Conservation (phyloP, 2,888 invertebrate genomes). For the Bombylius major region DNA sequence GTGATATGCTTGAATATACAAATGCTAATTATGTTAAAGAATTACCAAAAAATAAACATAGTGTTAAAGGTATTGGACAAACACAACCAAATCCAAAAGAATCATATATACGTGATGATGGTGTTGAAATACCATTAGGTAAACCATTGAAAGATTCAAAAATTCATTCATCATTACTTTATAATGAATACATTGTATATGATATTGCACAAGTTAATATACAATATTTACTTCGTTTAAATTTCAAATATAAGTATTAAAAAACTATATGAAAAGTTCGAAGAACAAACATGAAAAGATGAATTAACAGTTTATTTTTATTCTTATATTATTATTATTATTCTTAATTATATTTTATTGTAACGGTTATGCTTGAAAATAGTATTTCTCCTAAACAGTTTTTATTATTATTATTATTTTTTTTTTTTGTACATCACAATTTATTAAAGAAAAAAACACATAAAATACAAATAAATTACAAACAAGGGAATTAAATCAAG, state of each 20-base stretch:
- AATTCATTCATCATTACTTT: conserved; percentile 49
- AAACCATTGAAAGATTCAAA: conserved; percentile 40
- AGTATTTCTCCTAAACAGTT: too few species aligned
- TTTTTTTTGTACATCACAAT: too few species aligned
- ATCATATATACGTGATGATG: conserved; percentile 45
- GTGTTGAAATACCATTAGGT: conserved; percentile 68
- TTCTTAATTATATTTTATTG: too few species aligned
- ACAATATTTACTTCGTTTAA: conserved; percentile 73
- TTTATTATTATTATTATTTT: too few species aligned
- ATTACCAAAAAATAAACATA: conserved; percentile 72
- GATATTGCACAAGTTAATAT: conserved; percentile 88
- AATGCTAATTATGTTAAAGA: conserved; percentile 61
- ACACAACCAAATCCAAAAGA: conserved; percentile 70
- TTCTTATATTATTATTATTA: too few species aligned
- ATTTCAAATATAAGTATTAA: conserved; percentile 65
- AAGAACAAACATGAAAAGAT: too few species aligned
- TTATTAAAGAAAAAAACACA: too few species aligned
- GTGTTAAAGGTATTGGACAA: conserved; percentile 74
- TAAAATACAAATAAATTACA: too few species aligned
- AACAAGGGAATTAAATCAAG: too few species aligned
- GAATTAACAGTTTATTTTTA: too few species aligned
- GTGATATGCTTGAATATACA: conserved; percentile 72
- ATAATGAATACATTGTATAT: conserved; percentile 96
- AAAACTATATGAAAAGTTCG: not conserved
- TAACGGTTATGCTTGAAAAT: too few species aligned